Base-by-base conservation (phyloP, 2,797 vertebrate genomes). In the Acanthurus lineatus region DNA sequence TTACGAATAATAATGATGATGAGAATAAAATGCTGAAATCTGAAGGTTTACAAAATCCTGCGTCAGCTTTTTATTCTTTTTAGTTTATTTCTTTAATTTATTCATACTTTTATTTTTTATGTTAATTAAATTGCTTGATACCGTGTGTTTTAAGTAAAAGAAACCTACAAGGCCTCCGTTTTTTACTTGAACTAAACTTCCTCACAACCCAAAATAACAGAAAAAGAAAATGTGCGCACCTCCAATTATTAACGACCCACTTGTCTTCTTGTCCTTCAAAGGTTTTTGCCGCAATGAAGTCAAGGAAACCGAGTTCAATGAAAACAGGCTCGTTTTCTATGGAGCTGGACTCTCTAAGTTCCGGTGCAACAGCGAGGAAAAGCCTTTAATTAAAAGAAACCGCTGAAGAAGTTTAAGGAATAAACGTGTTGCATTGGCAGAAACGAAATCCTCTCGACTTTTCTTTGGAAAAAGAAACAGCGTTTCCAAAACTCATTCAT, bases 161-260 rank as follows among this genome's bases (percentile, higher is more conserved):
- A 58, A 52, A 38, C n/a, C 19, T 7, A 47, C 22, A 32, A 45
- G 77, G 71, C 77, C 74, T 56, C 32, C 2, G 1, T 63, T 67
- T 62, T 16, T 12, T 62, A 63, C 28, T 22, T 17, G 19, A 16
- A 47, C 17, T 16, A 67, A 70, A 42, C 54, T 40, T 69, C 67
- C 42, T 62, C 53, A 64, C 64, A 64, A 75, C 65, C 73, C 52
- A 52, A 59, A 73, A 81, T 42, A 54, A 59, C 1, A 64, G 69
- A 63, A 79, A 79, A 86, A 79, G 17, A 79, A 86, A 83, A 90
- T 61, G 68, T 80, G 70, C 71, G 69, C 77, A 82, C 48, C 74
- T 81, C 76, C 28, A 63, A 83, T 93, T 91, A 90, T 89, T 88
- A 89, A 89, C 89, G 89, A 91, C 44, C 76, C 83, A 86, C 70